Percentiles rank a stretch among this genome's conserved stretches.
Evolutionary conservation across 2,888 invertebrate genomes (phyloP).

Genomic region (Phania funesta): DNA sequence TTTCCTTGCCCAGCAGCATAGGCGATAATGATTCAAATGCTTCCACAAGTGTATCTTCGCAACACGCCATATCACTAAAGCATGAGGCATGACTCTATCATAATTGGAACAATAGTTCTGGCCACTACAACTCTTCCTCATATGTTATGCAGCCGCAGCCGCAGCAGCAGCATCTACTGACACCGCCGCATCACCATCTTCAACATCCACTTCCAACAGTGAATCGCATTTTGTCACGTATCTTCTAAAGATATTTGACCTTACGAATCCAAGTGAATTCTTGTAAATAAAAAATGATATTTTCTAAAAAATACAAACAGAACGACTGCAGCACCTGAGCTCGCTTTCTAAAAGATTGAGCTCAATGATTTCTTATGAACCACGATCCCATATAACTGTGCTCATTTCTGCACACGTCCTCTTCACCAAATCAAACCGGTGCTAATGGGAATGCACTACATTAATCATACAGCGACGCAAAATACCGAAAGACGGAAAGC

Average conservation of each 20-base stretch:
- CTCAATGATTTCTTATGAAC: slow-evolving; percentile 6
- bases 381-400: too few relatives aligned
- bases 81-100: slow-evolving; percentile 92
- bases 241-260: slow-evolving; percentile 79
- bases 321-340: slow-evolving; percentile 7
- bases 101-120: slow-evolving; percentile 88
- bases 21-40: slow-evolving; percentile 80
- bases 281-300: slow-evolving; percentile 5
- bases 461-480: slow-evolving; percentile 2
- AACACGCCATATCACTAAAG: slow-evolving; percentile 79
- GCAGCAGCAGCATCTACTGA: slow-evolving; percentile 51
- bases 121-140: slow-evolving; percentile 63
- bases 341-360: slow-evolving; percentile 57
- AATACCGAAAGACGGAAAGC: neutral
- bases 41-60: slow-evolving; percentile 76
- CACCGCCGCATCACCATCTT: slow-evolving; percentile 52
- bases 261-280: slow-evolving; percentile 13
- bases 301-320: slow-evolving; percentile 33
- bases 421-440: neutral
- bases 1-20: slow-evolving; percentile 78
- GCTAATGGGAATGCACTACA: neutral
- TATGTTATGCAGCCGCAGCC: slow-evolving; percentile 57
- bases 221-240: slow-evolving; percentile 79
- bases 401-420: neutral
- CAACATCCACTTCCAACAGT: slow-evolving; percentile 71